Evolutionary conservation across 2,888 invertebrate species (phyloP).

Genomic region (Agapostemon virescens): DNA sequence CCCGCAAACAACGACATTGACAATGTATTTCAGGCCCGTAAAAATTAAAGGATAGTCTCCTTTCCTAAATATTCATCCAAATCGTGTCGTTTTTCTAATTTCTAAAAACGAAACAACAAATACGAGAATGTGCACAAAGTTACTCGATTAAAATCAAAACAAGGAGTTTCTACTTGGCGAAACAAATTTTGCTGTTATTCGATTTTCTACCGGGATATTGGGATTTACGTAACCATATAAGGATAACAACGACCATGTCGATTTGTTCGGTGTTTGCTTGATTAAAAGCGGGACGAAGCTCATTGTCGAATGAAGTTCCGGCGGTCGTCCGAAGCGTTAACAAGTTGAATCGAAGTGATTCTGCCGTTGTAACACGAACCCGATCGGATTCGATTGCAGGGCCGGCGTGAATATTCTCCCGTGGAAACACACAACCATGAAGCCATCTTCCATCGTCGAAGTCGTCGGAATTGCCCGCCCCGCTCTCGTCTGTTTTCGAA

Average conservation of each 20-base stretch:
- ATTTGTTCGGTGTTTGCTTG: background rate
- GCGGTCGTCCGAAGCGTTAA: background rate
- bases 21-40: too few species aligned
- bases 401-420: constrained; percentile 57
- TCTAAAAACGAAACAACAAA: too few species aligned
- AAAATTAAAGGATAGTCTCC: too few species aligned
- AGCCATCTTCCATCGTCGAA: constrained; percentile 55
- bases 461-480: constrained; percentile 51
- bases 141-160: too few species aligned
- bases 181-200: background rate
- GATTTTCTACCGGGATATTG: background rate
- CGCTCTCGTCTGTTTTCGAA: constrained; percentile 69
- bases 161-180: background rate
- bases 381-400: constrained; percentile 22
- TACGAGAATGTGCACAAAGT: too few species aligned
- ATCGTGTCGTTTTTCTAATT: too few species aligned
- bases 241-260: background rate
- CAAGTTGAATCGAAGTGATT: background rate
- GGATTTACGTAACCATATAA: background rate
- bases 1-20: too few species aligned
- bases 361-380: background rate
- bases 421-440: constrained; percentile 47
- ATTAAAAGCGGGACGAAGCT: background rate
- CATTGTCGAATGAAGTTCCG: background rate
- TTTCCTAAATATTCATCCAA: too few species aligned